Percentiles rank a stretch among this genome's conserved stretches.
Conservation (phyloP, 1,140 invertebrate species). For the Diabrotica undecimpunctata region DNA sequence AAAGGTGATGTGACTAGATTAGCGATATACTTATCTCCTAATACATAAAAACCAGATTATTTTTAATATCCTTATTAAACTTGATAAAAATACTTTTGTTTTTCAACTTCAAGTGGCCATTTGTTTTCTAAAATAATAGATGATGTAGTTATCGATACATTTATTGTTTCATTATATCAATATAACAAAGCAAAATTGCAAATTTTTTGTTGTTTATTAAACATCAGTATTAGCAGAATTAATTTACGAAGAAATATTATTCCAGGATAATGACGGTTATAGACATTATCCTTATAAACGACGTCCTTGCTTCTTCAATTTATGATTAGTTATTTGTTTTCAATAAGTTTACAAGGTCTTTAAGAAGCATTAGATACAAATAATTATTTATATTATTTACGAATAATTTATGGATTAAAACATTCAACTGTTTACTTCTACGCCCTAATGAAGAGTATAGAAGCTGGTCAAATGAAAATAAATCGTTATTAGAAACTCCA, state of each 20-base stretch:
- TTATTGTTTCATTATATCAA: neutral
- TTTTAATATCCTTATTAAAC: neutral
- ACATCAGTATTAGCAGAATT: neutral
- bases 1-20: neutral
- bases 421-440: too few species aligned
- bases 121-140: slow-evolving; percentile 5
- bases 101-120: neutral
- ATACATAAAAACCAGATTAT: neutral
- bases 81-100: neutral
- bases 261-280: neutral
- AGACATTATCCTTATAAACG: neutral
- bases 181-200: neutral
- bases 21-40: neutral
- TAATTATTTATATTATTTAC: too few species aligned
- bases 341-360: neutral
- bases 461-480: too few species aligned
- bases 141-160: slow-evolving; percentile 3
- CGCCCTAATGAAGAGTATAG: too few species aligned
- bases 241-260: slow-evolving; percentile 5
- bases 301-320: neutral
- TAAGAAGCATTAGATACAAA: neutral
- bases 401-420: too few species aligned
- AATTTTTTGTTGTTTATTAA: neutral
- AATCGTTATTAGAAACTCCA: too few species aligned
- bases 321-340: neutral